Evolutionary conservation across 2,888 invertebrate species (phyloP).

Genomic region (Hoplodrina blanda): DNA sequence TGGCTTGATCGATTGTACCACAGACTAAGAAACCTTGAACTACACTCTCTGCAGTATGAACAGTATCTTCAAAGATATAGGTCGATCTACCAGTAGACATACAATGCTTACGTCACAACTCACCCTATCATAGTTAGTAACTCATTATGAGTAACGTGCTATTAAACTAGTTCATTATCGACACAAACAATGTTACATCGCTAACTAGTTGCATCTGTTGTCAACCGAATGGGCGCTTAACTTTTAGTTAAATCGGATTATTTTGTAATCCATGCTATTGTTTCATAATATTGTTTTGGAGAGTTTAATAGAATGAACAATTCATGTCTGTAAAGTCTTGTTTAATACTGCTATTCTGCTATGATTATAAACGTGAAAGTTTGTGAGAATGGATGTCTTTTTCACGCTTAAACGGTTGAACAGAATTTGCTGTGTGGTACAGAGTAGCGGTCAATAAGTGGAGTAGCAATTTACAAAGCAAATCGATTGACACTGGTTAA

Average conservation of each 20-base stretch:
- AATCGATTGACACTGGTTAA: no score
- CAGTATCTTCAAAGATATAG: no score
- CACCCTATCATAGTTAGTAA: background rate
- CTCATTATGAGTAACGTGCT: conserved; percentile 1
- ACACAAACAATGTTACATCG: conserved; percentile 25
- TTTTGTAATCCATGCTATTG: conserved; percentile 2
- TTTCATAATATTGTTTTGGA: background rate
- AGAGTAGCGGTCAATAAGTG: no score
- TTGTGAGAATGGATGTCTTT: no score
- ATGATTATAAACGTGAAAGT: no score
- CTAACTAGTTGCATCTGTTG: conserved; percentile 19
- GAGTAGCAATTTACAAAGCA: no score
- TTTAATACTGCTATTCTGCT: no score
- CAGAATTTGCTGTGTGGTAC: no score
- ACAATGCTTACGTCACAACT: background rate
- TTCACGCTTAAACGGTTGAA: no score
- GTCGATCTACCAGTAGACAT: background rate
- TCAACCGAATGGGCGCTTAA: conserved; percentile 8
- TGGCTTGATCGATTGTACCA: no score
- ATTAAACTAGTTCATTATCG: conserved; percentile 27
- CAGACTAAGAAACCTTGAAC: no score
- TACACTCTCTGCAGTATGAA: no score
- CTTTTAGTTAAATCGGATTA: conserved; percentile 27
- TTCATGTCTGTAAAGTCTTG: background rate
- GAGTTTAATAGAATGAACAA: background rate